These are phyloP conservation scores for Achatina immaculata DNA, from an alignment of 1,140 invertebrate genomes.

Conservation along the genomic window DNA sequence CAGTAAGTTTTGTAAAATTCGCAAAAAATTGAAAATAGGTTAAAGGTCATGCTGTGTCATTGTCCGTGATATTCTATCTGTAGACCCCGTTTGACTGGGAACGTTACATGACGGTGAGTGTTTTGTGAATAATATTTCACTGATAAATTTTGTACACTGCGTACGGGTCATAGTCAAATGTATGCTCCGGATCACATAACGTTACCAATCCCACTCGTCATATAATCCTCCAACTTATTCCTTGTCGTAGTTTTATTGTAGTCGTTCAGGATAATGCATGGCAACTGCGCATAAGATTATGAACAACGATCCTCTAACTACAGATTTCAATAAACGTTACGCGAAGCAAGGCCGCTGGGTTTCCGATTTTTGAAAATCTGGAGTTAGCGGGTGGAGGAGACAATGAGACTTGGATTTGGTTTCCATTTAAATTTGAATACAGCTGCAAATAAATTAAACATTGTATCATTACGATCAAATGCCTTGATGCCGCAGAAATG, in stretches of 20 bases:
- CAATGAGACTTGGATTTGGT: too few relatives aligned
- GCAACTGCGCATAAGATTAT: constrained; percentile 19
- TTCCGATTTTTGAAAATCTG: too few relatives aligned
- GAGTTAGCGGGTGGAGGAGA: too few relatives aligned
- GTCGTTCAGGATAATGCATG: background rate
- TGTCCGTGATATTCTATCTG: constrained; percentile 56
- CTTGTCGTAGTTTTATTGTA: too few relatives aligned
- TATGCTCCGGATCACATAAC: background rate
- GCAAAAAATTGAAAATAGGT: constrained; percentile 42
- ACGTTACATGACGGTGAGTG: constrained; percentile 76
- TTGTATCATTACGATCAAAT: too few relatives aligned
- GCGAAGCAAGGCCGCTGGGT: too few relatives aligned
- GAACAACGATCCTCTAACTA: too few relatives aligned
- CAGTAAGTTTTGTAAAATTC: background rate
- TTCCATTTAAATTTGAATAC: too few relatives aligned
- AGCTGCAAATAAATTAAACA: too few relatives aligned
- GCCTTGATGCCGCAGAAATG: too few relatives aligned
- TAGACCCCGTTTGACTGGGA: constrained; percentile 72
- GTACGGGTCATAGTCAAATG: constrained; percentile 19
- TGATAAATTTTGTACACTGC: constrained; percentile 72
- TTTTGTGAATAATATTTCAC: constrained; percentile 76
- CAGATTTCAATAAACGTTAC: too few relatives aligned
- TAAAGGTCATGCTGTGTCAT: constrained; percentile 58
- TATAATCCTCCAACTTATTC: background rate
- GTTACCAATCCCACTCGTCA: background rate